Base-by-base conservation (phyloP, 2,113 vertebrate genomes). In the Callocephalon fimbriatum region DNA sequence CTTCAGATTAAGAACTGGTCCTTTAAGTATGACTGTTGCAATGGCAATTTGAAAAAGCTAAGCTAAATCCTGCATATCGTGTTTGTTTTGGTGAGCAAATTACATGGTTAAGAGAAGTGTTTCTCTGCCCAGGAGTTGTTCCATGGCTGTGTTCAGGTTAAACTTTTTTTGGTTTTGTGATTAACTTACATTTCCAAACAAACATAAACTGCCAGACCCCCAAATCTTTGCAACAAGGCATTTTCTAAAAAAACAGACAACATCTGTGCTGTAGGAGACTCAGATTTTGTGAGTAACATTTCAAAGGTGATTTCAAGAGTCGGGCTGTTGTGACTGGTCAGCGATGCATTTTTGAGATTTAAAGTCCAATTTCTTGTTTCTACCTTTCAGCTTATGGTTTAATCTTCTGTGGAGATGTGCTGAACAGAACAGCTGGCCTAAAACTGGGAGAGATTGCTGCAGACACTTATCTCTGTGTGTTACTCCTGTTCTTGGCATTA, bases 401-500 rank as follows among this genome's bases (percentile, higher is more conserved):
- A 82, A 73, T 79, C 87, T 61, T 84, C 47, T 50, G 32, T 50
- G 53, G 73, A 74, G 86, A 53, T 75, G 70, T 35, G 51, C 71
- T 32, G 74, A 88, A 31, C n/a, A n/a, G 56, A 93, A 31, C 56
- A 92, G 81, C 81, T 92, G 90, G 62, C 27, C 66, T 96, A 2
- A 79, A 93, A 85, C 42, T 66, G 82, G 70, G 77, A 79, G 74
- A 67, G 68, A 91, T 63, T 82, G 53, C 75, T 82, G 66, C 32
- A 70, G 74, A 61, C 77, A 53, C 56, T 94, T 91, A 90, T 50
- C 91, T 86, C 90, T 62, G 80, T 62, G 67, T 72, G 79, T 82
- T 70, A n/a, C 32, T 79, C 68, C 78, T 76, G 62, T 71, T 83
- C 68, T 50, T 74, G 54, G 63, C 47, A n/a, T 76, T 86, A 79